Conservation (phyloP, 35 echinoderm and acorn worm genomes). For the Ophioderma brevispina region DNA sequence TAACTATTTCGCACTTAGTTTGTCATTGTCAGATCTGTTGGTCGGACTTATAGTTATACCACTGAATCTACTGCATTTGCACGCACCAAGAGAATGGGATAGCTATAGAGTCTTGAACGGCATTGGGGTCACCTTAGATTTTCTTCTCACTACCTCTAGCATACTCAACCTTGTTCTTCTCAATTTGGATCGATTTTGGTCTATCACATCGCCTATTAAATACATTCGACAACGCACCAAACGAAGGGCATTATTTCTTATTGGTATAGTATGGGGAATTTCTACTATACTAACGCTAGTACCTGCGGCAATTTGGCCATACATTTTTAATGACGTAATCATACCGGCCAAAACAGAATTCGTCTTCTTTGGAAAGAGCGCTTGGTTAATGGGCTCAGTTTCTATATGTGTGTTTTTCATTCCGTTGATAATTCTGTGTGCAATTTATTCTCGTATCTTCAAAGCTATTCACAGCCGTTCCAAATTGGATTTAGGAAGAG, state of each 20-base stretch:
- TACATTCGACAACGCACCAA: conserved; percentile 79
- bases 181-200: conserved; percentile 86
- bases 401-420: conserved; percentile 87
- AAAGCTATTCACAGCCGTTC: conserved; percentile 76
- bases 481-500: conserved; percentile 76
- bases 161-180: conserved; percentile 77
- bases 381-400: conserved; percentile 78
- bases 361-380: conserved; percentile 46
- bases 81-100: conserved; percentile 29
- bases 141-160: conserved; percentile 66
- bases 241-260: conserved; percentile 53
- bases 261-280: conserved; percentile 75
- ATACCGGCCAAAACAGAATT: conserved; percentile 73
- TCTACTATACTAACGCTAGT: conserved; percentile 54
- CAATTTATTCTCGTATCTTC: conserved; percentile 94
- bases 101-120: conserved; percentile 7
- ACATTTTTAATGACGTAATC: conserved; percentile 45
- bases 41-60: conserved; percentile 74
- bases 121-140: conserved; percentile 79
- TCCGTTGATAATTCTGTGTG: conserved; percentile 81
- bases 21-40: conserved; percentile 69
- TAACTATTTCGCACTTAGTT: conserved; percentile 63
- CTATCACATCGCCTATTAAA: conserved; percentile 80
- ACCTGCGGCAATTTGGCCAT: conserved; percentile 72
- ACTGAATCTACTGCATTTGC: conserved; percentile 58